phyloP scores from a whole-genome alignment of 2,888 invertebrate genomes.

The Leptopilina drosophilae region DNA sequence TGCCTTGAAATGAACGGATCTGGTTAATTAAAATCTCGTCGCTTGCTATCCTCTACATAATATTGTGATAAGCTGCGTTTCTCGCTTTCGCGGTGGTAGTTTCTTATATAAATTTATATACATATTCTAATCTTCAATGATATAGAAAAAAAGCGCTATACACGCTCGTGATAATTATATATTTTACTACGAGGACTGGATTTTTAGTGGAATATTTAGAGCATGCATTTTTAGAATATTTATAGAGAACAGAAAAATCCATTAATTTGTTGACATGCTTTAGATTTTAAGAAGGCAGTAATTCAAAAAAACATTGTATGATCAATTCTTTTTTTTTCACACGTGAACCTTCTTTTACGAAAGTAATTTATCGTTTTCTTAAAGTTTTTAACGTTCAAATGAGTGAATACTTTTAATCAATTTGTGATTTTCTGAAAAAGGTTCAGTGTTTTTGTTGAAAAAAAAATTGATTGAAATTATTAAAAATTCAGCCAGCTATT shows the following conservation, averaged over 20 bases:
- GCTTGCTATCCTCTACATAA: constrained; percentile 42
- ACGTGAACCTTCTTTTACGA: neutral
- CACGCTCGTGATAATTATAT: constrained; percentile 40
- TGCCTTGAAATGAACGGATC: constrained; percentile 30
- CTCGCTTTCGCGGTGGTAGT: constrained; percentile 36
- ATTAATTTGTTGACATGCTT: constrained; percentile 26
- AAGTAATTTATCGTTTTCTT: neutral
- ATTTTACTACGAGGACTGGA: constrained; percentile 34
- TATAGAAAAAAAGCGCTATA: constrained; percentile 11
- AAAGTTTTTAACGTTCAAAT: too few species aligned
- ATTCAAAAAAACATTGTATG: neutral
- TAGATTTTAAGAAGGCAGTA: constrained; percentile 26
- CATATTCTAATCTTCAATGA: constrained; percentile 13
- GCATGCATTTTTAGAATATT: constrained; percentile 13
- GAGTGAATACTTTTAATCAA: too few species aligned
- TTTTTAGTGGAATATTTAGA: constrained; percentile 16
- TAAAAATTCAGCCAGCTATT: too few species aligned
- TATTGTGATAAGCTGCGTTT: constrained; percentile 62
- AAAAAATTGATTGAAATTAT: too few species aligned
- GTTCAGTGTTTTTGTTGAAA: too few species aligned
- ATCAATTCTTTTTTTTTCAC: neutral
- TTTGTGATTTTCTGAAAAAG: too few species aligned
- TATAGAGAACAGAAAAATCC: constrained; percentile 19
- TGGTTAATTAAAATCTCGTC: constrained; percentile 40
- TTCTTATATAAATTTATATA: constrained; percentile 9